These are phyloP conservation scores for Volucella inanis DNA, from an alignment of 2,888 invertebrate genomes.

Conservation along the genomic window DNA sequence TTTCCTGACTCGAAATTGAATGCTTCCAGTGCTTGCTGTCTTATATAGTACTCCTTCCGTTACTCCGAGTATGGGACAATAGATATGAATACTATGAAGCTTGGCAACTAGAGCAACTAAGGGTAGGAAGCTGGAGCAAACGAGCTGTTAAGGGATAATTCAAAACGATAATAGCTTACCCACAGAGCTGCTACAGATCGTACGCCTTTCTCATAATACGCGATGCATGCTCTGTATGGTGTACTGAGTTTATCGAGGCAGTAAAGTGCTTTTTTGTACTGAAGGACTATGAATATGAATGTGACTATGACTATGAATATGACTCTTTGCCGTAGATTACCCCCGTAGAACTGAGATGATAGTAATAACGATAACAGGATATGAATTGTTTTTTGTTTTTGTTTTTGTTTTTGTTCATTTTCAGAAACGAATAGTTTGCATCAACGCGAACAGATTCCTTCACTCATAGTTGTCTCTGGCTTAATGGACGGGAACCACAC, in stretches of 20 bases:
- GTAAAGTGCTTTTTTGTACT: slow-evolving; percentile 55
- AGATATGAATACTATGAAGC: not conserved
- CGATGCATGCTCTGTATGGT: slow-evolving; percentile 32
- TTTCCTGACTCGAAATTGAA: slow-evolving; percentile 56
- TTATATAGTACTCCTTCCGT: not conserved
- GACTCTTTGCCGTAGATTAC: slow-evolving; percentile 7
- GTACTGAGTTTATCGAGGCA: not conserved
- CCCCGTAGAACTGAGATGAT: slow-evolving; percentile 12
- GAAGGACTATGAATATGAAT: not conserved
- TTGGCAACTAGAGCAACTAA: not conserved
- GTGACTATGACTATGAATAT: slow-evolving; percentile 5
- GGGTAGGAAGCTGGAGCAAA: slow-evolving; percentile 21
- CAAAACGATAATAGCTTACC: slow-evolving; percentile 40
- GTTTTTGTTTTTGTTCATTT: not conserved
- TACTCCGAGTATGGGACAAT: slow-evolving; percentile 6
- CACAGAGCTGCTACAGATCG: slow-evolving; percentile 1
- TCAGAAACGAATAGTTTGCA: slow-evolving; percentile 60
- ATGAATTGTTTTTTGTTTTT: slow-evolving; percentile 29
- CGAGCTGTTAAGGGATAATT: slow-evolving; percentile 48
- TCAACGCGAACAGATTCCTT: slow-evolving; percentile 16
- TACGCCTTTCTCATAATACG: slow-evolving; percentile 21
- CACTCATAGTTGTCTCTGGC: not conserved
- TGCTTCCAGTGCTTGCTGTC: slow-evolving; percentile 21
- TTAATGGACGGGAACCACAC: slow-evolving; percentile 1
- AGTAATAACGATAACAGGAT: slow-evolving; percentile 56